These are phyloP conservation scores for Saccopteryx bilineata DNA, from an alignment of 2,113 vertebrate species.

Conservation along the genomic window DNA sequence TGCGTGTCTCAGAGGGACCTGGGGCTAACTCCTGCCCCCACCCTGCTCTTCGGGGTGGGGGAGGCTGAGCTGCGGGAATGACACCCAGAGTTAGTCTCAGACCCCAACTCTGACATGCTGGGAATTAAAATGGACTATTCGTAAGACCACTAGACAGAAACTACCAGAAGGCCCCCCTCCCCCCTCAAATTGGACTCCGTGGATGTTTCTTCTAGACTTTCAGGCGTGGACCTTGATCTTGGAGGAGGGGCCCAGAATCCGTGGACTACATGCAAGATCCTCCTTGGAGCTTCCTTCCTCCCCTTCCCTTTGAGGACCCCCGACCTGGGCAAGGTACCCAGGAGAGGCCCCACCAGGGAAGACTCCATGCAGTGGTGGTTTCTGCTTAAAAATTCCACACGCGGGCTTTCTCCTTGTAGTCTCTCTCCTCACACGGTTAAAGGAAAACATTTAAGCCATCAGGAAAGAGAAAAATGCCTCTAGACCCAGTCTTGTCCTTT, in stretches of 20 bases:
- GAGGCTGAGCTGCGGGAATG: not conserved
- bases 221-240: not conserved
- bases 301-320: not conserved
- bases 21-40: not conserved
- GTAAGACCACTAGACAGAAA: not conserved
- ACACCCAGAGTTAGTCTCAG: not conserved
- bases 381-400: not conserved
- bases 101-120: not conserved
- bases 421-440: not conserved
- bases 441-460: not conserved
- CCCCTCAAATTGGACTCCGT: not conserved
- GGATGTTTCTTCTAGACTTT: not conserved
- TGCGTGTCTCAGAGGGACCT: not conserved
- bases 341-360: not conserved
- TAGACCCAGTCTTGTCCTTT: not conserved
- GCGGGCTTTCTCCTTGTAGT: not conserved
- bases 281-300: not conserved
- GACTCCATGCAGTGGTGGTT: not conserved
- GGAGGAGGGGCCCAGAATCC: not conserved
- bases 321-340: not conserved
- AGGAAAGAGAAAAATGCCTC: not conserved
- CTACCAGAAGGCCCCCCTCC: not conserved
- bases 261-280: not conserved
- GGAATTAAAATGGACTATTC: not conserved
- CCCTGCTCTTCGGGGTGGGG: not conserved